A percentile compares a stretch with the other conserved stretches of the same genome.
These are phyloP conservation scores for Isurus oxyrinchus DNA, from an alignment of 2,113 vertebrate genomes.

Conservation along the genomic window DNA sequence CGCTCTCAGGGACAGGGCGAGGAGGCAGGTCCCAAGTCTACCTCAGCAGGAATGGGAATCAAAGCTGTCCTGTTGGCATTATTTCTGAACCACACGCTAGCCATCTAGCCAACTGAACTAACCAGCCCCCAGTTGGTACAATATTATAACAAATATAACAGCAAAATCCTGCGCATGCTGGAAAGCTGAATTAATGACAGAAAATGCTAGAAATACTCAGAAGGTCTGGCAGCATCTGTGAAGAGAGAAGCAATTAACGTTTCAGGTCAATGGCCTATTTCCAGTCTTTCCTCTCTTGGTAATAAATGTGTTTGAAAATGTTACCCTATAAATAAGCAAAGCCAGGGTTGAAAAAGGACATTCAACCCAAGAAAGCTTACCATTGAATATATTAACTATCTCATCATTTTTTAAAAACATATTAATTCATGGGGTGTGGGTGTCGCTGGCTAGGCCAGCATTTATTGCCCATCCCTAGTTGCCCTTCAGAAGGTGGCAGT, in stretches of 20 bases:
- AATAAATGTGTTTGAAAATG: neutral
- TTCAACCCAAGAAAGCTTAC: neutral
- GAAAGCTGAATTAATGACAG: neutral
- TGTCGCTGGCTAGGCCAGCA: too few species aligned
- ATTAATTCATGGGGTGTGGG: too few species aligned
- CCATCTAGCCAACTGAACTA: too few species aligned
- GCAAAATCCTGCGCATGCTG: neutral
- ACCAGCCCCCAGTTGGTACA: neutral
- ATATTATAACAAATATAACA: neutral
- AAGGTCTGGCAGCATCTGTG: neutral
- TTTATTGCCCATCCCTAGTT: too few species aligned
- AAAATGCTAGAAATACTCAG: neutral
- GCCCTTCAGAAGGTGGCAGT: too few species aligned
- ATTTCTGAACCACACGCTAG: too few species aligned
- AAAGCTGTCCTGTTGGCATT: too few species aligned
- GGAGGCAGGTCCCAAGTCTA: too few species aligned
- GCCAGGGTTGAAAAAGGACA: neutral
- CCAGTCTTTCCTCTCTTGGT: neutral
- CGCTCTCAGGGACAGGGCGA: too few species aligned
- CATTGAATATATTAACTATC: too few species aligned
- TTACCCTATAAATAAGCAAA: neutral
- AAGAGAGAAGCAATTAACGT: neutral
- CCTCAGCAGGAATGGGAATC: too few species aligned
- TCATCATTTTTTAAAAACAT: too few species aligned
- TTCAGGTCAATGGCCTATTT: neutral